These are phyloP conservation scores for Himalopsyche phryganea DNA, from an alignment of 1,140 invertebrate genomes.

Conservation along the genomic window DNA sequence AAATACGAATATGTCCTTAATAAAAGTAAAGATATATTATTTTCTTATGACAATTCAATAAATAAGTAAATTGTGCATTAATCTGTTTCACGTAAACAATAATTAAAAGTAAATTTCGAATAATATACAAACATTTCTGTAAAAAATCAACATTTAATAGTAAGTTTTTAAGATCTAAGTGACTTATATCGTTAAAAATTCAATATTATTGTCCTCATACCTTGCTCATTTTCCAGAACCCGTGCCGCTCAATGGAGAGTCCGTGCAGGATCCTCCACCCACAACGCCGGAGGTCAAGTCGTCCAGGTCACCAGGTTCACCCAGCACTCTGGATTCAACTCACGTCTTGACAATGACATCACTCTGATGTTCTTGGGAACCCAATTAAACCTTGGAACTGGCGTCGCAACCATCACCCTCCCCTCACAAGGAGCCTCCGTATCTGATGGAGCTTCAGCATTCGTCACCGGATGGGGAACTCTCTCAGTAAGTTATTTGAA, in stretches of 20 bases:
- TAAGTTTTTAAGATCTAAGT: no score
- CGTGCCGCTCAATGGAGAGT: conserved; percentile 18
- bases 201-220: no score
- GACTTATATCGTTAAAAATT: no score
- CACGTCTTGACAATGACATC: conserved; percentile 20
- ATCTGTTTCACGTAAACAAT: no score
- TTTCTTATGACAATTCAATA: no score
- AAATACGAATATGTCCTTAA: no score
- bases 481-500: conserved; percentile 16
- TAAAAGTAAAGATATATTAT: no score
- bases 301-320: conserved; percentile 8
- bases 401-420: conserved; percentile 14
- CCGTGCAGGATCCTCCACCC: conserved; percentile 23
- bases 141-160: no score
- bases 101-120: no score
- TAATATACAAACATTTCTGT: no score
- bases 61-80: no score
- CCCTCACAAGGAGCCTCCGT: conserved; percentile 31
- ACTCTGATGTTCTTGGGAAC: conserved; percentile 13
- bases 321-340: conserved; percentile 19
- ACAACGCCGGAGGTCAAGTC: conserved; percentile 24
- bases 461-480: conserved; percentile 46
- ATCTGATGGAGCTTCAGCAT: conserved; percentile 32
- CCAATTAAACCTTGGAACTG: conserved; percentile 4
- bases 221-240: conserved; percentile 11